These are phyloP conservation scores for Sarcophaga subvicina DNA, from an alignment of 2,888 invertebrate species.

Conservation along the genomic window DNA sequence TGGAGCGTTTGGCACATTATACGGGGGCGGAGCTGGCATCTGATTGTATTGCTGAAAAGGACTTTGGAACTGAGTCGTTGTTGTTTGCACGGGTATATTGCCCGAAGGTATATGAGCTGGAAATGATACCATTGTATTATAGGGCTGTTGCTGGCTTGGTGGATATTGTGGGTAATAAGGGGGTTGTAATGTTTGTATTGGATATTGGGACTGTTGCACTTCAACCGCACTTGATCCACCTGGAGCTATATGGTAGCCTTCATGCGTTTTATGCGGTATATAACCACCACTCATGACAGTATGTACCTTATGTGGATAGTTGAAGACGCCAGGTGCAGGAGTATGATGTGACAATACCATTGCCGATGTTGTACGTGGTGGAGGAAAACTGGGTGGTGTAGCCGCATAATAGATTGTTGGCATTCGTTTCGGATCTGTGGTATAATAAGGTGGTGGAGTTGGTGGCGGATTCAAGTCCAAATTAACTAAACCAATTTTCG, in stretches of 20 bases:
- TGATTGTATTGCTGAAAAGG: conserved; percentile 67
- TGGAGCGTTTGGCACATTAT: conserved; percentile 61
- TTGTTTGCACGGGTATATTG: conserved; percentile 56
- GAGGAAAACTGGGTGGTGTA: conserved; percentile 76
- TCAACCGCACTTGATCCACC: conserved; percentile 12
- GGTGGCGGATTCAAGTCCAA: conserved; percentile 72
- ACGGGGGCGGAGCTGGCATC: conserved; percentile 65
- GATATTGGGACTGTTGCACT: conserved; percentile 49
- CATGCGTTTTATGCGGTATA: conserved; percentile 59
- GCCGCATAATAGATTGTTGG: conserved; percentile 68
- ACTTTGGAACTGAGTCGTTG: conserved; percentile 53
- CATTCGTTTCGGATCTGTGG: conserved; percentile 65
- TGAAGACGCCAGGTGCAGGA: conserved; percentile 31
- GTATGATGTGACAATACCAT: conserved; percentile 62
- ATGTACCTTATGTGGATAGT: conserved; percentile 56
- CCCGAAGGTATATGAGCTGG: conserved; percentile 59
- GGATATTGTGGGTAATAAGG: conserved; percentile 49
- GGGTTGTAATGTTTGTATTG: conserved; percentile 62
- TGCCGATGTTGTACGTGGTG: conserved; percentile 74
- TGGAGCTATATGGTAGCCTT: conserved; percentile 47
- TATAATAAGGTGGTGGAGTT: conserved; percentile 67
- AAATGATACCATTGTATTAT: conserved; percentile 66
- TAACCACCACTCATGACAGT: conserved; percentile 35
- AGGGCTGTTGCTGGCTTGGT: conserved; percentile 60
- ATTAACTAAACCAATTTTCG: conserved; percentile 64